phyloP scores from a whole-genome alignment of 1,140 invertebrate genomes.

The Tetragonula clypearis region DNA sequence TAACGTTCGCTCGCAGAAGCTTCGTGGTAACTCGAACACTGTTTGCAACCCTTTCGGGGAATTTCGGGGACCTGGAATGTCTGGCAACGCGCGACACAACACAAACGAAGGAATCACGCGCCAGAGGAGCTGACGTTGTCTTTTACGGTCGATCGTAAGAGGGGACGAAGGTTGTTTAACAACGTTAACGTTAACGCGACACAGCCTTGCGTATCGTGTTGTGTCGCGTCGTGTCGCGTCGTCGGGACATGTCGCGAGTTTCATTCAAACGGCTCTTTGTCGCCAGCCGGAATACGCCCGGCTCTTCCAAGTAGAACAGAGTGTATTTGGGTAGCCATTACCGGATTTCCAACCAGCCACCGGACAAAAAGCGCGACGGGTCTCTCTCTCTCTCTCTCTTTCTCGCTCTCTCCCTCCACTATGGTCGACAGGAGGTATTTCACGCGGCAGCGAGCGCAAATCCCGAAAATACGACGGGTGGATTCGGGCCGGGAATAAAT shows the following conservation, averaged over 20 bases:
- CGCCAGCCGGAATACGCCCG: neutral
- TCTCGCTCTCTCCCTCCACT: neutral
- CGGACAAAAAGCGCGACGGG: too few species aligned
- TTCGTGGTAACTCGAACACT: neutral
- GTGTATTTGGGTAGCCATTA: slow-evolving; percentile 12
- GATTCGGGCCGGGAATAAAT: neutral
- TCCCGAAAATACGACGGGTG: neutral
- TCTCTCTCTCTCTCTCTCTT: neutral
- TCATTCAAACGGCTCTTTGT: too few species aligned
- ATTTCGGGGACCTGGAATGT: neutral
- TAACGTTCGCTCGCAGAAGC: neutral
- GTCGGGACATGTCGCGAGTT: neutral
- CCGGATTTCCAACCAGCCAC: neutral
- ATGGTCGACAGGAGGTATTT: neutral
- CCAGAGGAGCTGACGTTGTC: neutral
- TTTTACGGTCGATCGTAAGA: neutral
- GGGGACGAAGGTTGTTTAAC: neutral
- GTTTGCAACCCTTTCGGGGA: neutral
- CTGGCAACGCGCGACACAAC: neutral
- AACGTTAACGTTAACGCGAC: neutral
- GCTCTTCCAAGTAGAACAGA: neutral
- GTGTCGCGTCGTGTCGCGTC: too few species aligned
- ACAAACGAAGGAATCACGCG: slow-evolving; percentile 17
- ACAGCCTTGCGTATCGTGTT: too few species aligned
- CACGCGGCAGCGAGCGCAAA: neutral